A percentile compares a stretch with the other conserved stretches of the same genome.
Evolutionary conservation across 2,888 invertebrate genomes (phyloP).

Genomic region (Suillia variegata): DNA sequence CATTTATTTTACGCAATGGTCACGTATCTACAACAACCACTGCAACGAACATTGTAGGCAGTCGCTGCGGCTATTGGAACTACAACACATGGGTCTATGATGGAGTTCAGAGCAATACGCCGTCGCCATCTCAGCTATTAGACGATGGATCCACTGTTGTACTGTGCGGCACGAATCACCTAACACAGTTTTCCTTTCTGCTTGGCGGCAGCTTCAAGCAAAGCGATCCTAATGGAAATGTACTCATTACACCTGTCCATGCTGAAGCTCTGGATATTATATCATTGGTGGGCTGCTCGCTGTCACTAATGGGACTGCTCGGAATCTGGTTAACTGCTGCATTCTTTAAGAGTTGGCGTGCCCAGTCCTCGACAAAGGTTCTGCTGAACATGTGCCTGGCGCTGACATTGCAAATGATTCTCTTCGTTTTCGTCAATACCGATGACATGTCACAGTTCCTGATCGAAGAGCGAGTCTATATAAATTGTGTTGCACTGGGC

Average conservation of each 20-base stretch:
- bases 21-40: constrained; percentile 23
- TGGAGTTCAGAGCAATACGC: constrained; percentile 60
- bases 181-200: constrained; percentile 69
- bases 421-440: constrained; percentile 54
- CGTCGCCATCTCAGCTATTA: neutral
- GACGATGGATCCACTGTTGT: constrained; percentile 45
- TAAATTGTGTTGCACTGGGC: constrained; percentile 66
- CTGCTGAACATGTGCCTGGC: constrained; percentile 70
- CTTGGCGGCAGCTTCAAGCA: constrained; percentile 51
- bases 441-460: constrained; percentile 44
- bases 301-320: constrained; percentile 67
- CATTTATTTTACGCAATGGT: constrained; percentile 59
- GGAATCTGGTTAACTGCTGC: constrained; percentile 68
- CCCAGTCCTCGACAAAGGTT: constrained; percentile 69
- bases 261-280: constrained; percentile 64
- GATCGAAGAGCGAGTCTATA: constrained; percentile 38
- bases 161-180: constrained; percentile 65
- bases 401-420: constrained; percentile 66
- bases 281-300: constrained; percentile 66
- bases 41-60: constrained; percentile 27
- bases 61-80: constrained; percentile 68
- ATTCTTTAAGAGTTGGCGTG: constrained; percentile 67
- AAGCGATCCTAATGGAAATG: constrained; percentile 41
- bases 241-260: constrained; percentile 57
- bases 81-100: constrained; percentile 66